Base-by-base conservation (phyloP, 2,113 vertebrate species). In the Poeciliopsis retropinna region DNA sequence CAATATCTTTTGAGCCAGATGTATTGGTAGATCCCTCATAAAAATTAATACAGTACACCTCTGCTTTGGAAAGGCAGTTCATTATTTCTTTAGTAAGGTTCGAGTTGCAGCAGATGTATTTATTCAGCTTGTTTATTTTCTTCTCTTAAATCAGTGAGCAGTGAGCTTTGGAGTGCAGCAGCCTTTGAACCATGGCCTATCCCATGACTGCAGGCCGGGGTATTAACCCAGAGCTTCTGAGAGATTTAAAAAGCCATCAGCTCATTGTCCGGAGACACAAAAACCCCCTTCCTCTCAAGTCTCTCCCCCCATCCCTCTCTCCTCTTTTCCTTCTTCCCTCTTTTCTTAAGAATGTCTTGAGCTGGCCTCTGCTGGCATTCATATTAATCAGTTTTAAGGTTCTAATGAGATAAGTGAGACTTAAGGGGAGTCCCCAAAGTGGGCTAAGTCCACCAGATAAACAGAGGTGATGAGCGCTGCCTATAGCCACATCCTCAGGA, bases 311-410 rank as follows among this genome's bases (percentile, higher is more conserved):
- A 75, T 83, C 83, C 80, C 67, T 74, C 93, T 94, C 89, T 72
- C 81, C 81, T 83, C 92, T 92, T 93, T 92, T 90, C 76, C 76
- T 87, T 75, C 88, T 94, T 94, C 94, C 86, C 83, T 87, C 57
- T 89, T 92, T 87, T 92, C 94, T 87, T 88, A 89, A 88, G 90
- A 92, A 91, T 92, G 94, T 80, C 92, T 87, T 92, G 76, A 88
- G 86, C 90, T 85, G 84, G 90, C 91, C 91, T 93, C 95, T 93
- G 91, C 95, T 91, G 93, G 94, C 94, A 96, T 97, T 97, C 96
- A 96, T 96, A 97, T 97, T 97, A 96, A 97, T 97, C 96, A 97
- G 92, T 92, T 95, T 96, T 96, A 97, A 96, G 96, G 96, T 92
- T 93, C 93, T 97, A 98, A 97, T 97, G 95, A 97, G 96, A 96